Base-by-base conservation (phyloP, 2,113 vertebrate species). In the Corythornis cristatus region DNA sequence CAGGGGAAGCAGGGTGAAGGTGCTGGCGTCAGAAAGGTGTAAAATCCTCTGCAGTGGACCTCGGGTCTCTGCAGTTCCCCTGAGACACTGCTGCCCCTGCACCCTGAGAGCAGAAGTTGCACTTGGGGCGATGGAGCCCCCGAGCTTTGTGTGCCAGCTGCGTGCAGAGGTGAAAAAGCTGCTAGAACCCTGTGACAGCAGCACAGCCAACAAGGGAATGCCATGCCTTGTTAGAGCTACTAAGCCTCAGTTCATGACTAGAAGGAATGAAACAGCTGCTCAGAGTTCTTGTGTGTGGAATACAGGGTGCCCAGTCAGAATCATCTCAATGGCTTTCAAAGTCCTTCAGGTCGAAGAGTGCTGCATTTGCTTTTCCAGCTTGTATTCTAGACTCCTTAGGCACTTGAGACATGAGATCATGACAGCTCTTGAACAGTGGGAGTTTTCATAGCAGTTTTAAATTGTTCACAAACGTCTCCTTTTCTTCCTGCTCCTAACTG, bases 401-500 rank as follows among this genome's bases (percentile, higher is more conserved):
- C 11, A 28, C 19, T 3, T 80, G 71, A 76, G 45, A 23, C 6
- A 7, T 0, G 0, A 58, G 26, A 33, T 53, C 15, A 22, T 35
- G 62, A 50, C 56, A 78, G 35, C 12, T 25, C 20, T 67, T 19
- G 58, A 72, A 60, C 31, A 46, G 23, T 7, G 5, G 33, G 46
- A 29, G 26, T 67, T 65, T 71, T 72, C 45, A 56, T 40, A 22
- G 53, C 53, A 33, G n/a, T 50, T 86, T 58, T 15, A 35, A 77
- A 33, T 86, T 54, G 46, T n/a, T 92, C 37, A 25, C 14, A 12
- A 77, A 60, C n/a, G 10, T 74, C 43, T 50, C 35, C 4, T 83
- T 62, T 79, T 60, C 50, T 80, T 88, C 65, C 76, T 83, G 3
- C 14, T 72, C 58, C 23, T 42, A 43, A 33, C 0, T 46, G 68